phyloP scores from a whole-genome alignment of 2,888 invertebrate genomes.

The Rhimphoctona megacephalus region DNA sequence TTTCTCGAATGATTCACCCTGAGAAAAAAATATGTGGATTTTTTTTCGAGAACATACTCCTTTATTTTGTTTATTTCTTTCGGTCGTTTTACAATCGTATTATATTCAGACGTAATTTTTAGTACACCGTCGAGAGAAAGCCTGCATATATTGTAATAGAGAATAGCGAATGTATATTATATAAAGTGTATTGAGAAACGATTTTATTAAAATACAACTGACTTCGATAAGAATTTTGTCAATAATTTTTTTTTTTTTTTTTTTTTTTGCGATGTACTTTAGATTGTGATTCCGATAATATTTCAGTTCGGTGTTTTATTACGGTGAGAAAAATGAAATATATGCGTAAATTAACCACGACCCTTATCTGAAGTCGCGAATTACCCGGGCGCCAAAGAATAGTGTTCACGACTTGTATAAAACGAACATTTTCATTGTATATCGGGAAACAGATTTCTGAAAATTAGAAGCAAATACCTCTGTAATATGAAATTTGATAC shows the following conservation, averaged over 20 bases:
- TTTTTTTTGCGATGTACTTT: background rate
- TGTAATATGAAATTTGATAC: conserved; percentile 9
- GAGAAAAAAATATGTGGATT: conserved; percentile 57
- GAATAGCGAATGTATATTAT: conserved; percentile 72
- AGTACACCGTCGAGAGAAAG: conserved; percentile 67
- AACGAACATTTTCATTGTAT: conserved; percentile 10
- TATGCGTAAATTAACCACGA: conserved; percentile 21
- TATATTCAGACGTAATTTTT: conserved; percentile 61
- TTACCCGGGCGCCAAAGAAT: conserved; percentile 44
- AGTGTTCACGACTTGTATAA: background rate
- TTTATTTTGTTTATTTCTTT: conserved; percentile 40
- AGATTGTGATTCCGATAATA: background rate
- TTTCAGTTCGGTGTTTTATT: conserved; percentile 30
- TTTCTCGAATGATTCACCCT: conserved; percentile 41
- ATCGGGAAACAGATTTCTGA: background rate
- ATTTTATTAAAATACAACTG: conserved; percentile 72
- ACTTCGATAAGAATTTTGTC: conserved; percentile 68
- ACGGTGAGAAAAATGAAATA: background rate
- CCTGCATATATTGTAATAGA: conserved; percentile 73
- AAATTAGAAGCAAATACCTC: background rate
- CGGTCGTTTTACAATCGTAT: conserved; percentile 53
- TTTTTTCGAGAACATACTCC: conserved; percentile 41
- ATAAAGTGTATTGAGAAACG: conserved; percentile 70
- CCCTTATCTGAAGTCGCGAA: conserved; percentile 57
- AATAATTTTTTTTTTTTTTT: conserved; percentile 48